phyloP scores from a whole-genome alignment of 2,888 invertebrate species.

The Punctoribates punctum region DNA sequence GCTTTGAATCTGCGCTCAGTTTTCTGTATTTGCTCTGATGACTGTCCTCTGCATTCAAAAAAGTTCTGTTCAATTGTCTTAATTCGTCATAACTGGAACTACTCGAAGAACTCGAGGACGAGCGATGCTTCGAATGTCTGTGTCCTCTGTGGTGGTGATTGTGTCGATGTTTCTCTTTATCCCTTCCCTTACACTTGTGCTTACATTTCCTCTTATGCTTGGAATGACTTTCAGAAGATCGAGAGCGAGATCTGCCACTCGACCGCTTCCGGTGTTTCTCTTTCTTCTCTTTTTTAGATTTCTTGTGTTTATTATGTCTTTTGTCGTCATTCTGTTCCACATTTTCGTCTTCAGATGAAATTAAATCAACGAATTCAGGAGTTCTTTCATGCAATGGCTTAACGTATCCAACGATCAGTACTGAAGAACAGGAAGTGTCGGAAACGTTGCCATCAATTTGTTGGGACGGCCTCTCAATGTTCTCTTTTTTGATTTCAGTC shows the following conservation, averaged over 20 bases:
- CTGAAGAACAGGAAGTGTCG: constrained; percentile 49
- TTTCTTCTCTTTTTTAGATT: background rate
- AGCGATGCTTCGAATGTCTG: background rate
- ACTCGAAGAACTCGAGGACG: background rate
- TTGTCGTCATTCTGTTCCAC: background rate
- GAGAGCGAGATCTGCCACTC: background rate
- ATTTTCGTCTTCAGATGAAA: constrained; percentile 14
- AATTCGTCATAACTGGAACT: background rate
- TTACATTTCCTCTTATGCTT: background rate
- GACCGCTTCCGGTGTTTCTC: constrained; percentile 25
- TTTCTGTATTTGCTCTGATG: too few relatives aligned
- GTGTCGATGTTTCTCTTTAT: background rate
- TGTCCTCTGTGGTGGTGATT: background rate
- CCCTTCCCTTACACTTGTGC: background rate
- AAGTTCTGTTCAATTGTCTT: background rate
- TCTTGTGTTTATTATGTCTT: constrained; percentile 5
- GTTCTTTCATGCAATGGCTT: constrained; percentile 66
- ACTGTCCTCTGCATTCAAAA: background rate
- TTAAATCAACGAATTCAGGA: constrained; percentile 63
- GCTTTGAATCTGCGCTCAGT: too few relatives aligned
- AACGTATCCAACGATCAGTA: constrained; percentile 64
- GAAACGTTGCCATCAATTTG: constrained; percentile 4
- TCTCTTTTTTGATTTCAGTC: constrained; percentile 10
- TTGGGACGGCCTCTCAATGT: background rate
- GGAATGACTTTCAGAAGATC: background rate